Evolutionary conservation across 2,888 invertebrate species (phyloP).

Genomic region (Himalopsyche kuldschensis): DNA sequence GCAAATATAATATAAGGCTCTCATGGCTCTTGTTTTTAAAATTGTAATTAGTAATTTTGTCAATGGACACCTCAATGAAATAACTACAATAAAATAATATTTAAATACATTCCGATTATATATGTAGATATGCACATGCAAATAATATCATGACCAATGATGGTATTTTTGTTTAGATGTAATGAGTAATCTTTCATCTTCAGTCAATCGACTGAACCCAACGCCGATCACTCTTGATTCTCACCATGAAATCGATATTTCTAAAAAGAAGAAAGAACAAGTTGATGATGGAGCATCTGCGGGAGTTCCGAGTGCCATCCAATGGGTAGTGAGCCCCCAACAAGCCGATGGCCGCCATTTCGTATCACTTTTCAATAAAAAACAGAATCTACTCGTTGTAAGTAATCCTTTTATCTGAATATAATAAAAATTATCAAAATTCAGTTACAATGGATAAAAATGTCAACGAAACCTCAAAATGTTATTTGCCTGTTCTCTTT

Average conservation of each 20-base stretch:
- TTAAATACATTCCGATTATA: not conserved
- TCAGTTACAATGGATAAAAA: too few species aligned
- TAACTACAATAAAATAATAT: not conserved
- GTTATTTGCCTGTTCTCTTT: too few species aligned
- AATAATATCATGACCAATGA: too few species aligned
- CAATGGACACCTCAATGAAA: too few species aligned
- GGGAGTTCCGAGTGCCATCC: conserved; percentile 46
- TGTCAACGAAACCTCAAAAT: too few species aligned
- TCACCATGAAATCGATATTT: conserved; percentile 8
- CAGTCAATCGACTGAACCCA: conserved; percentile 26
- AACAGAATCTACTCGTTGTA: conserved; percentile 54
- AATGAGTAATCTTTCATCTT: conserved; percentile 23
- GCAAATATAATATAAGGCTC: too few species aligned
- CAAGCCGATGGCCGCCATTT: conserved; percentile 58
- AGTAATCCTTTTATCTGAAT: conserved; percentile 40
- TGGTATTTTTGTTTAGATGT: conserved; percentile 26
- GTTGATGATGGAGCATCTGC: conserved; percentile 6
- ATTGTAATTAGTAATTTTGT: not conserved
- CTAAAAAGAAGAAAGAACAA: conserved; percentile 13
- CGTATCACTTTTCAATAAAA: conserved; percentile 52
- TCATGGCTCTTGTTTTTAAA: not conserved
- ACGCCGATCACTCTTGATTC: conserved; percentile 27
- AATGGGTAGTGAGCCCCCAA: conserved; percentile 55
- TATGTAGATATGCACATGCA: too few species aligned
- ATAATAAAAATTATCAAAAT: too few species aligned